phyloP scores from a whole-genome alignment of 2,888 invertebrate species.

The Hydropsyche betteni region DNA sequence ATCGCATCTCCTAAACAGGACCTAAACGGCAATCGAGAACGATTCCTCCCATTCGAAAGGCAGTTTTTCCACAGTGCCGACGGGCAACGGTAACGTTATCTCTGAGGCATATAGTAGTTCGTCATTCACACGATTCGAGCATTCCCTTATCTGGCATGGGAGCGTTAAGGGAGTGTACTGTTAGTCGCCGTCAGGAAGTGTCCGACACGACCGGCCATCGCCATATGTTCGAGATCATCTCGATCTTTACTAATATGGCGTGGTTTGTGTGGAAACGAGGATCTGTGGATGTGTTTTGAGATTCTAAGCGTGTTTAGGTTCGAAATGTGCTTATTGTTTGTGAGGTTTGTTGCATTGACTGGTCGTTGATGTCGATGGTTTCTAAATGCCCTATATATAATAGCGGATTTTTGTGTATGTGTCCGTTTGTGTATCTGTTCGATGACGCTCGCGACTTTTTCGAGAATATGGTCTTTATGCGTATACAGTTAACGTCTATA shows the following conservation, averaged over 20 bases:
- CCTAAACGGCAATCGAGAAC: too few relatives aligned
- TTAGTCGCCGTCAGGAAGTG: conserved; percentile 22
- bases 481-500: too few relatives aligned
- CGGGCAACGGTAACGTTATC: background rate
- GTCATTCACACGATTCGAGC: background rate
- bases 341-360: background rate
- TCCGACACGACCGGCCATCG: conserved; percentile 2
- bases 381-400: too few relatives aligned
- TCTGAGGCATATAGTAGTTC: conserved; percentile 3
- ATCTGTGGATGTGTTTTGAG: background rate
- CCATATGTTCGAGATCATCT: conserved; percentile 13
- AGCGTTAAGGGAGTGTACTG: background rate
- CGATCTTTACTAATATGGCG: conserved; percentile 1
- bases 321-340: background rate
- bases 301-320: background rate
- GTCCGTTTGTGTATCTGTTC: too few relatives aligned
- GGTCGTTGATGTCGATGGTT: background rate
- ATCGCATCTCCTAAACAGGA: too few relatives aligned
- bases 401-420: too few relatives aligned
- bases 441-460: too few relatives aligned
- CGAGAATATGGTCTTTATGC: too few relatives aligned
- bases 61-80: background rate
- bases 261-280: background rate
- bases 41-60: background rate
- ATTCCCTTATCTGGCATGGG: background rate